These are phyloP conservation scores for Drosophila tani DNA, from an alignment of 1,140 invertebrate genomes.

Conservation along the genomic window DNA sequence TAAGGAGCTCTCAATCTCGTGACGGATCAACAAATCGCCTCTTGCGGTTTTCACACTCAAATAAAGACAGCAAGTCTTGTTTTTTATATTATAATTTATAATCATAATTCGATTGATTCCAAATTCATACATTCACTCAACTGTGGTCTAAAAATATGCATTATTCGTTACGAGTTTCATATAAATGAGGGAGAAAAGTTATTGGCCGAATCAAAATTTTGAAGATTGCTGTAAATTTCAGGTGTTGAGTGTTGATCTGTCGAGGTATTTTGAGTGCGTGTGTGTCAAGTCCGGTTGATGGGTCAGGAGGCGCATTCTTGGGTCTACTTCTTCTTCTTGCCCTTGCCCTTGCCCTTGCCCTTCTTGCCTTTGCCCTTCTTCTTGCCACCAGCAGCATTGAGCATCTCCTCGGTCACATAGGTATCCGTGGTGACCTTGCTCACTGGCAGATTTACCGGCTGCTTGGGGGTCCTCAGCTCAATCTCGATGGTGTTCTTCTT, in stretches of 20 bases:
- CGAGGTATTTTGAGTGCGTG: neutral
- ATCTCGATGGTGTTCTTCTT: conserved; percentile 83
- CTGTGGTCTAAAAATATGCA: conserved; percentile 24
- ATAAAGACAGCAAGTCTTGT: neutral
- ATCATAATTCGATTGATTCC: neutral
- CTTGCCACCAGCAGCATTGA: conserved; percentile 39
- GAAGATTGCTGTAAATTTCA: conserved; percentile 5
- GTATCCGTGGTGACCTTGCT: conserved; percentile 79
- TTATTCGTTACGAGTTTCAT: conserved; percentile 5
- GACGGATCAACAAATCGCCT: conserved; percentile 19
- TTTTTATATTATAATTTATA: conserved; percentile 14
- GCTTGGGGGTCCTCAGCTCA: conserved; percentile 80
- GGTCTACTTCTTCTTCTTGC: conserved; percentile 56
- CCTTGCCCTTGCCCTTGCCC: conserved; percentile 58
- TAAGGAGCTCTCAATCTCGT: neutral
- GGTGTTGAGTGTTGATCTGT: neutral
- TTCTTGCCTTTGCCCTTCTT: conserved; percentile 58
- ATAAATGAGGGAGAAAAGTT: neutral
- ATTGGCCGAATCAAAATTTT: conserved; percentile 13
- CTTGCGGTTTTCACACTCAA: conserved; percentile 30
- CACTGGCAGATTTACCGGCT: conserved; percentile 57
- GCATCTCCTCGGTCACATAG: conserved; percentile 75
- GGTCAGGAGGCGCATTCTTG: too few species aligned
- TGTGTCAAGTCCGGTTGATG: conserved; percentile 17
- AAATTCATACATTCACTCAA: conserved; percentile 48